Base-by-base conservation (phyloP, 1,140 invertebrate species). In the Drosophila pandora region DNA sequence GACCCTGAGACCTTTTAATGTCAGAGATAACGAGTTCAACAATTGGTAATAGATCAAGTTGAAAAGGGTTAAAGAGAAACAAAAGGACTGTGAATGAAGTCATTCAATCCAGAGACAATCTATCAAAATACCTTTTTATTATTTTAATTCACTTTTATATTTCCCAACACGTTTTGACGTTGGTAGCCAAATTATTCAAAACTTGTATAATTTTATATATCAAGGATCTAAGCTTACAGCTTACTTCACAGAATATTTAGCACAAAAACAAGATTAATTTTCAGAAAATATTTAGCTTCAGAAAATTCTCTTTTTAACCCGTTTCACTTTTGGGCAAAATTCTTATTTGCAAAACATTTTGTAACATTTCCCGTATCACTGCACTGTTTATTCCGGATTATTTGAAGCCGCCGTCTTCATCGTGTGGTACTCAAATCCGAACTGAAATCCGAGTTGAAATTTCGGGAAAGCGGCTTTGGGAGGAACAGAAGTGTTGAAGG, bases 371-470 rank as follows among this genome's bases (percentile, higher is more conserved):
- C 45, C 69, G 53, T 57, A 43, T 73, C 58, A 72, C 34, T 43
- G 63, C 60, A 67, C 47, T 64, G 22, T 43, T 34, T 64, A 73
- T 85, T 84, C 78, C 61, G 67, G 41, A 85, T 84, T 72, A 81
- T 76, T 79, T 83, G 70, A 88, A 88, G 76, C 73, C 82, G 82
- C 75, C 84, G 85, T 90, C 79, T 81, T 81, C 74, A 75, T 87
- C 81, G 84, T 77, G 75, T 83, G 71, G 74, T 89, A 80, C 89
- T 85, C 81, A 90, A 90, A 90, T 90, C 81, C 75, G 77, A 90
- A 90, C 90, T 90, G 63, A 90, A 87, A 90, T 90, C 79, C 78
- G 77, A 90, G 90, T 85, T 90, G 71, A 90, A 87, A 77, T 89
- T 84, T 90, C 76, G 70, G 79, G 79, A 72, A 90, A 89, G 84